phyloP scores from a whole-genome alignment of 2,113 vertebrate genomes.

The Aspidoscelis tigris region DNA sequence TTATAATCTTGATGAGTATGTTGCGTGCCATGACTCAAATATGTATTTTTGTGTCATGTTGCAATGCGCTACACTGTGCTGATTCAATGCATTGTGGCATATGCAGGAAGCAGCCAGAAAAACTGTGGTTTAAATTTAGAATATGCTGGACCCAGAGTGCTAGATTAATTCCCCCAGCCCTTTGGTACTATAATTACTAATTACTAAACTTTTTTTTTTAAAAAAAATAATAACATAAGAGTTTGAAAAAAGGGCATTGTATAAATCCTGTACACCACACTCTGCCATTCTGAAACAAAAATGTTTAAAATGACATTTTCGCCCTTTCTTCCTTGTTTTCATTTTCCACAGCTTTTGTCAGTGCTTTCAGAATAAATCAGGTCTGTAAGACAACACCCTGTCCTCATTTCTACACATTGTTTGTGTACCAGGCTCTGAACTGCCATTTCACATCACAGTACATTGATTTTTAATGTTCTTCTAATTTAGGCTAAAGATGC shows the following conservation, averaged over 20 bases:
- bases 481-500: constrained; percentile 74
- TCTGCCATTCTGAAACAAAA: constrained; percentile 27
- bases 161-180: not conserved
- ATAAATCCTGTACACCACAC: constrained; percentile 17
- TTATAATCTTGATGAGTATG: not conserved
- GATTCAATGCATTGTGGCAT: not conserved
- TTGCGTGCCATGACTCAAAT: constrained; percentile 1
- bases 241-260: constrained; percentile 61
- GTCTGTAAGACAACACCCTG: constrained; percentile 71
- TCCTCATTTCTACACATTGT: constrained; percentile 68
- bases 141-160: not conserved
- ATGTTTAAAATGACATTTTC: not conserved
- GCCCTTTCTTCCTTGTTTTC: constrained; percentile 25
- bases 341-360: constrained; percentile 67
- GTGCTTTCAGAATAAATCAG: constrained; percentile 77
- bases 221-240: constrained; percentile 17
- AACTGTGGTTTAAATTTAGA: not conserved
- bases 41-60: not conserved
- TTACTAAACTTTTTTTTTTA: not conserved
- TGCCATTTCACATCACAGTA: constrained; percentile 78
- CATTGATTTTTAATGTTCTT: constrained; percentile 75
- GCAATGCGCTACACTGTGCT: not conserved
- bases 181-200: constrained; percentile 23
- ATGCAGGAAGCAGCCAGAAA: not conserved
- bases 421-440: constrained; percentile 72